Percentiles rank a stretch among this genome's conserved stretches.
Evolutionary conservation across 2,888 invertebrate genomes (phyloP).

Genomic region (Leptopterna dolabrata): DNA sequence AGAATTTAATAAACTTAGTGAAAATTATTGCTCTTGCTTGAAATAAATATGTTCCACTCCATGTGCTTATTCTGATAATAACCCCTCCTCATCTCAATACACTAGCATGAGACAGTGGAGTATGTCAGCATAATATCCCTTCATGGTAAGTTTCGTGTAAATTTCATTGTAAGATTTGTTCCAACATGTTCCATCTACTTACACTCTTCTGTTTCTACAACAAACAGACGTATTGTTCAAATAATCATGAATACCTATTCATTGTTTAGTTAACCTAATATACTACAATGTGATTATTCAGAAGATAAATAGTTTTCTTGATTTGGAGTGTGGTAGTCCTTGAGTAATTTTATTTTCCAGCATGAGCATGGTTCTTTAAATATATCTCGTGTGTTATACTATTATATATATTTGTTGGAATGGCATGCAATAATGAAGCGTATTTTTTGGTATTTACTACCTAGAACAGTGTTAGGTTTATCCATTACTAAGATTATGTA

Average conservation of each 20-base stretch:
- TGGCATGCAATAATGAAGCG: background rate
- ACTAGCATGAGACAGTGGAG: background rate
- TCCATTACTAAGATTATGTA: too few relatives aligned
- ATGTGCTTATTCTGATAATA: background rate
- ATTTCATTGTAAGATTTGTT: background rate
- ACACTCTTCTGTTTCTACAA: too few relatives aligned
- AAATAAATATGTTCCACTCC: background rate
- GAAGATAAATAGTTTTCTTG: background rate
- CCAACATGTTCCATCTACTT: too few relatives aligned
- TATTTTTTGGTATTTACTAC: background rate
- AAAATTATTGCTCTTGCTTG: too few relatives aligned
- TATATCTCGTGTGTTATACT: background rate
- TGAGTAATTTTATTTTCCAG: background rate
- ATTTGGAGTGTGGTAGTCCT: background rate
- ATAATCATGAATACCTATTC: too few relatives aligned
- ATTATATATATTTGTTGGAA: background rate
- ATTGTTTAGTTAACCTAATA: too few relatives aligned
- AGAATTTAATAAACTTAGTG: too few relatives aligned
- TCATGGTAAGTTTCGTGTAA: background rate
- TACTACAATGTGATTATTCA: background rate
- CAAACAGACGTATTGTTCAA: too few relatives aligned
- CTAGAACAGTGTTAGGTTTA: too few relatives aligned
- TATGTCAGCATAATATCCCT: background rate
- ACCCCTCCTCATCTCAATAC: background rate
- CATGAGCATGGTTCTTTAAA: background rate